phyloP scores from a whole-genome alignment of 2,888 invertebrate genomes.

The Shargacucullia verbasci region DNA sequence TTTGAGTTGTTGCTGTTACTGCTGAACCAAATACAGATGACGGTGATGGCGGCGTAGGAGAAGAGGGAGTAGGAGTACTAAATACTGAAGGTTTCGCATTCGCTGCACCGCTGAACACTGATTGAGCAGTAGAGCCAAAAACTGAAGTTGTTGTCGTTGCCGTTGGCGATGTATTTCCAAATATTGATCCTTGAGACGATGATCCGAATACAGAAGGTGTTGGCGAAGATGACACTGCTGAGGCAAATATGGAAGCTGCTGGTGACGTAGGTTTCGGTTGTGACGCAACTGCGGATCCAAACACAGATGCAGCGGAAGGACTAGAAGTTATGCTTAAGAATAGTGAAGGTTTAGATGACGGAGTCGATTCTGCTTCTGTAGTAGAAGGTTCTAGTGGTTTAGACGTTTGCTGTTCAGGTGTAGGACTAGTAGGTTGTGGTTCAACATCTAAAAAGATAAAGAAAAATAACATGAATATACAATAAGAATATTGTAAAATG shows the following conservation, averaged over 20 bases:
- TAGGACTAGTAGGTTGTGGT: constrained; percentile 43
- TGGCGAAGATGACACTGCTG: constrained; percentile 50
- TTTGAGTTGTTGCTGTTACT: constrained; percentile 27
- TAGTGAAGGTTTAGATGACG: constrained; percentile 40
- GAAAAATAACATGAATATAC: background rate
- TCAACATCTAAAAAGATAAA: constrained; percentile 61
- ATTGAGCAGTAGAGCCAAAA: constrained; percentile 56
- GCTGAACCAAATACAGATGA: constrained; percentile 54
- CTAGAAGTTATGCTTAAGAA: constrained; percentile 46
- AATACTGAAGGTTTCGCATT: constrained; percentile 55
- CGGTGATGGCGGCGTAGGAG: constrained; percentile 55
- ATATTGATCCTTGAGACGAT: constrained; percentile 51
- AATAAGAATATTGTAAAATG: too few species aligned
- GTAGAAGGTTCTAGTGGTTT: constrained; percentile 31
- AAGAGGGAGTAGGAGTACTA: constrained; percentile 57
- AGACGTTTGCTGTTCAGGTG: constrained; percentile 37
- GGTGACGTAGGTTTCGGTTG: constrained; percentile 53
- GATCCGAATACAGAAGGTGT: constrained; percentile 50
- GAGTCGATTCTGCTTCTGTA: constrained; percentile 23
- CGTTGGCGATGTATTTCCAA: constrained; percentile 46
- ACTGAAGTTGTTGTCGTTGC: constrained; percentile 45
- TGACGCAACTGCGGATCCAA: constrained; percentile 65
- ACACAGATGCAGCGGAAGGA: constrained; percentile 65
- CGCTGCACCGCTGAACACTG: constrained; percentile 46
- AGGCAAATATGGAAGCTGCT: constrained; percentile 55